Evolutionary conservation across 2,113 vertebrate genomes (phyloP).

Genomic region (Laticauda colubrina): DNA sequence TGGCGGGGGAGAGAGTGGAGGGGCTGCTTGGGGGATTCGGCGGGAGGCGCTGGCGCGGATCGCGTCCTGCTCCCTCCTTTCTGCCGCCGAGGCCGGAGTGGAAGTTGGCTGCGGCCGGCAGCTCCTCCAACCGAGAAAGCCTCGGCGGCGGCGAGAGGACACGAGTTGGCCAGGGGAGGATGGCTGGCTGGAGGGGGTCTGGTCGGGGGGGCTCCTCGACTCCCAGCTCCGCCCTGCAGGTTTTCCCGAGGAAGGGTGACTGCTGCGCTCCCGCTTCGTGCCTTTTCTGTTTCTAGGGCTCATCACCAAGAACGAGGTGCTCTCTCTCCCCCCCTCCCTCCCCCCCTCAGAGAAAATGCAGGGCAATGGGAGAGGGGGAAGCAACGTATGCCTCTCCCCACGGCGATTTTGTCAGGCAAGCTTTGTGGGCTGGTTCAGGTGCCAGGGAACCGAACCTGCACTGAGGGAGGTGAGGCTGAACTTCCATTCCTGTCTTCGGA

Average conservation of each 20-base stretch:
- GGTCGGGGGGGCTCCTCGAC: not conserved
- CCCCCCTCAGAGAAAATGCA: not conserved
- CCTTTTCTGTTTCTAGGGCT: slow-evolving; percentile 14
- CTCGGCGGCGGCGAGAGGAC: too few relatives aligned
- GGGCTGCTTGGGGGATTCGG: not conserved
- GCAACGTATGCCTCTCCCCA: not conserved
- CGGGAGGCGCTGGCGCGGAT: too few relatives aligned
- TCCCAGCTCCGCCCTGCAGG: not conserved
- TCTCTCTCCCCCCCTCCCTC: too few relatives aligned
- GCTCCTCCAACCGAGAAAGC: too few relatives aligned
- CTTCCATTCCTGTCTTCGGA: not conserved
- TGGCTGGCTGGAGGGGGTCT: not conserved
- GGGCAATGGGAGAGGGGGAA: not conserved
- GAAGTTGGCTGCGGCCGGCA: not conserved
- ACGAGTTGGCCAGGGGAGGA: not conserved
- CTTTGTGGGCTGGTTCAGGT: not conserved
- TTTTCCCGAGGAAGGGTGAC: not conserved
- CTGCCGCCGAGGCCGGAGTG: not conserved
- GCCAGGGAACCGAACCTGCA: not conserved
- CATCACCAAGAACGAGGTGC: not conserved
- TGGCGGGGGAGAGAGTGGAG: not conserved
- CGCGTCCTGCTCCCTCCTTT: not conserved
- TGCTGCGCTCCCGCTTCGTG: not conserved
- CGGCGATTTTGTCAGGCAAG: not conserved
- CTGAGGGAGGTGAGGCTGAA: not conserved